Conservation (phyloP, 2,888 invertebrate genomes). For the Lasioglossum morio region DNA sequence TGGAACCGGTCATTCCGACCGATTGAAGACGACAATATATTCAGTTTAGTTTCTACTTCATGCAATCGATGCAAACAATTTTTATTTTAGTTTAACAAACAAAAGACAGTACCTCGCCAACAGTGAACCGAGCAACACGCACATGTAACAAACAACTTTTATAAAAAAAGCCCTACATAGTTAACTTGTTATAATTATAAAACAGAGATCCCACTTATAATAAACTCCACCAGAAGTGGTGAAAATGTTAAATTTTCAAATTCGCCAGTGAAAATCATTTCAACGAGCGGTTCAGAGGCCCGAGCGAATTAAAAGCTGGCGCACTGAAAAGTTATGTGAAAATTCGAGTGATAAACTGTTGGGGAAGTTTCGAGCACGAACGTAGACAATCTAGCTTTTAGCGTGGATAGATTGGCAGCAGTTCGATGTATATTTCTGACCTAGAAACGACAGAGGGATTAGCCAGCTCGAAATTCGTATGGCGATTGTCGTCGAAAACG, state of each 20-base stretch:
- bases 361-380: neutral
- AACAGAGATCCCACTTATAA: no score
- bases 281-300: neutral
- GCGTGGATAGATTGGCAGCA: slow-evolving; percentile 2
- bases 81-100: no score
- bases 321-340: neutral
- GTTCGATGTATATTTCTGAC: slow-evolving; percentile 4
- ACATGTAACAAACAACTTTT: no score
- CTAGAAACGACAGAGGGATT: neutral
- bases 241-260: neutral
- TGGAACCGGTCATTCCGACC: no score
- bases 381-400: neutral
- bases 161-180: no score
- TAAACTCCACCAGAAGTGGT: neutral
- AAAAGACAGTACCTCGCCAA: no score
- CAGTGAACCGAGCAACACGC: no score
- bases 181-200: no score
- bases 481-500: slow-evolving; percentile 23
- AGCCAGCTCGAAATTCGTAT: neutral
- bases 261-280: neutral
- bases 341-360: neutral
- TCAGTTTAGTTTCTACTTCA: no score
- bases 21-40: no score
- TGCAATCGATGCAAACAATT: no score
- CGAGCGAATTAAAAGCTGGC: neutral